Percentiles rank a stretch among this genome's conserved stretches.
phyloP scores from a whole-genome alignment of 2,113 vertebrate species.

The Brachypodius melanocephalos region DNA sequence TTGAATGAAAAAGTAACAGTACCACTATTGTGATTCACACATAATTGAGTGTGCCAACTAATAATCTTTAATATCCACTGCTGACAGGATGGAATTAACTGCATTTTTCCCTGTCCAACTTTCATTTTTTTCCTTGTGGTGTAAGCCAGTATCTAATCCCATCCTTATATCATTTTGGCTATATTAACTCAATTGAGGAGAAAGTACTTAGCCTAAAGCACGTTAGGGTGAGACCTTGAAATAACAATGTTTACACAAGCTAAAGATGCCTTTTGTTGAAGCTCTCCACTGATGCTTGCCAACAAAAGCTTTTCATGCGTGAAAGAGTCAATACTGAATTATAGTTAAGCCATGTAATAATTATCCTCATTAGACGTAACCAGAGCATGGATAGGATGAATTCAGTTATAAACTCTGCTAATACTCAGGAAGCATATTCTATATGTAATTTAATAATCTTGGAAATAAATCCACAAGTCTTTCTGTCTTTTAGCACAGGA shows the following conservation, averaged over 20 bases:
- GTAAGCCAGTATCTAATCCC: constrained; percentile 84
- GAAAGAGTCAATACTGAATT: constrained; percentile 86
- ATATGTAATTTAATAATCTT: constrained; percentile 91
- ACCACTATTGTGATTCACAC: constrained; percentile 86
- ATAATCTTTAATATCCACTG: constrained; percentile 96
- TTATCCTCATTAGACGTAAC: constrained; percentile 92
- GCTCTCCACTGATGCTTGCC: constrained; percentile 62
- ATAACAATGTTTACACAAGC: constrained; percentile 58
- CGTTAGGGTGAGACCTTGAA: constrained; percentile 43
- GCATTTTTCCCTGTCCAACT: constrained; percentile 79
- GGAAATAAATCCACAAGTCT: constrained; percentile 84
- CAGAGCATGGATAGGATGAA: constrained; percentile 78
- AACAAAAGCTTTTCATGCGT: constrained; percentile 75
- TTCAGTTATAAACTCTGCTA: constrained; percentile 79
- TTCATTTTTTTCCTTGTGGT: constrained; percentile 77
- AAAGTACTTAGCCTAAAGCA: constrained; percentile 59
- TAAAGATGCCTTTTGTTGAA: constrained; percentile 77
- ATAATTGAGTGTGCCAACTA: constrained; percentile 76
- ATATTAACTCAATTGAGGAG: constrained; percentile 69
- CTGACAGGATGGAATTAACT: constrained; percentile 98
- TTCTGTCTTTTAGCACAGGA: constrained; percentile 68
- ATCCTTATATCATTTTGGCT: constrained; percentile 72
- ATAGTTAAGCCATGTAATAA: constrained; percentile 90
- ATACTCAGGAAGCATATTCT: constrained; percentile 82
- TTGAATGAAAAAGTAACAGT: constrained; percentile 85